Percentiles rank a stretch among this genome's conserved stretches.
phyloP scores from a whole-genome alignment of 2,888 invertebrate species.

The Gisinianus flammeolus region DNA sequence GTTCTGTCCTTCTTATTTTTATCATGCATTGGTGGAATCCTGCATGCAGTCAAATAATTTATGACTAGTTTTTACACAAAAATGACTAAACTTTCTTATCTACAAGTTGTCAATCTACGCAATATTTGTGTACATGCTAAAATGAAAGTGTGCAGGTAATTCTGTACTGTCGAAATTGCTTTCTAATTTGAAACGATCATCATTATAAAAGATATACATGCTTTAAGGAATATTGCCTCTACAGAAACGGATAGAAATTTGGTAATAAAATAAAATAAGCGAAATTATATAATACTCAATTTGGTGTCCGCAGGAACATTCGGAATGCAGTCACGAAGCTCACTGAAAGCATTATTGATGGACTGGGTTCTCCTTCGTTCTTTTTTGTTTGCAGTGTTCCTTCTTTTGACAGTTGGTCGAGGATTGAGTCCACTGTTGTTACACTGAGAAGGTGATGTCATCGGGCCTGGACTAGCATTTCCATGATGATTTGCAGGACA shows the following conservation, averaged over 20 bases:
- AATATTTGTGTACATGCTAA: background rate
- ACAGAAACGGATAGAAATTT: no score
- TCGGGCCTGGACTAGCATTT: conserved; percentile 34
- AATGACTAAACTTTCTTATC: background rate
- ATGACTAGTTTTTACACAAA: no score
- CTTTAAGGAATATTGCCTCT: no score
- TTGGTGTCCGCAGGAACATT: conserved; percentile 96
- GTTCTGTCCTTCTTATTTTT: no score
- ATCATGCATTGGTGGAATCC: no score
- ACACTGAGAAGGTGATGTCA: conserved; percentile 25
- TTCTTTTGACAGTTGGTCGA: conserved; percentile 69
- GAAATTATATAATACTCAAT: conserved; percentile 66
- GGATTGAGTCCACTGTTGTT: background rate
- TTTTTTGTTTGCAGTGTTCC: conserved; percentile 93
- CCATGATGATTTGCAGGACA: conserved; percentile 33
- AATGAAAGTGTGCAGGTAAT: no score
- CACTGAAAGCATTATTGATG: conserved; percentile 93
- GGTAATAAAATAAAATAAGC: no score
- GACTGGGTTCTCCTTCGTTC: conserved; percentile 89
- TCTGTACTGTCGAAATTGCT: no score
- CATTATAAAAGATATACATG: no score
- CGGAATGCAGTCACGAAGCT: conserved; percentile 90
- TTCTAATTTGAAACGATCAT: no score
- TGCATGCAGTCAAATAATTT: no score
- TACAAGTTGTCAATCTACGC: background rate